Evolutionary conservation across 2,797 vertebrate species (phyloP).

Genomic region (Jordanella pulchra): DNA sequence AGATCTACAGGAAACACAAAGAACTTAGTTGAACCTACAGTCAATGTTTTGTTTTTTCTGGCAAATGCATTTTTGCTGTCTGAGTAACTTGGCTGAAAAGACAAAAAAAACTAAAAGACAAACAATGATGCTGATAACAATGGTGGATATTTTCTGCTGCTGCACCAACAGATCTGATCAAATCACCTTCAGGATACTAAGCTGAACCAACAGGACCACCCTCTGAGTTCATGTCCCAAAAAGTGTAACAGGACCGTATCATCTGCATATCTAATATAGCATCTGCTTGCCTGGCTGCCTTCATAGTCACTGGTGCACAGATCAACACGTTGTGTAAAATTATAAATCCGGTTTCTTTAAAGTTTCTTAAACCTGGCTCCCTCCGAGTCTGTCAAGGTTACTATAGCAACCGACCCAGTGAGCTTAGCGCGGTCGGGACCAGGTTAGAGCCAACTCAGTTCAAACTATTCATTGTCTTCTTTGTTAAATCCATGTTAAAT

Average conservation of each 20-base stretch:
- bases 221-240: background rate
- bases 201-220: background rate
- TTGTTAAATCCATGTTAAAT: no score
- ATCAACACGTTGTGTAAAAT: no score
- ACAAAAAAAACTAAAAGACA: background rate
- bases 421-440: no score
- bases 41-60: background rate
- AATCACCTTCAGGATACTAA: background rate
- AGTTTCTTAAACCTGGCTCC: no score
- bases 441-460: no score
- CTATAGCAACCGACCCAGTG: no score
- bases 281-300: background rate
- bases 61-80: background rate
- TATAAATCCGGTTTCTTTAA: no score
- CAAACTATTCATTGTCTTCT: no score
- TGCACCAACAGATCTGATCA: background rate
- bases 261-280: background rate
- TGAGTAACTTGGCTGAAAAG: background rate
- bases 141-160: background rate
- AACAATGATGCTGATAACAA: background rate
- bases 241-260: background rate
- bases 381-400: no score
- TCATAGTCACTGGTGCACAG: background rate
- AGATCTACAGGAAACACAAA: constrained; percentile 84
- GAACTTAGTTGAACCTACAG: background rate